Conservation (phyloP, 2,888 invertebrate species). For the Hofmannophila pseudospretella region DNA sequence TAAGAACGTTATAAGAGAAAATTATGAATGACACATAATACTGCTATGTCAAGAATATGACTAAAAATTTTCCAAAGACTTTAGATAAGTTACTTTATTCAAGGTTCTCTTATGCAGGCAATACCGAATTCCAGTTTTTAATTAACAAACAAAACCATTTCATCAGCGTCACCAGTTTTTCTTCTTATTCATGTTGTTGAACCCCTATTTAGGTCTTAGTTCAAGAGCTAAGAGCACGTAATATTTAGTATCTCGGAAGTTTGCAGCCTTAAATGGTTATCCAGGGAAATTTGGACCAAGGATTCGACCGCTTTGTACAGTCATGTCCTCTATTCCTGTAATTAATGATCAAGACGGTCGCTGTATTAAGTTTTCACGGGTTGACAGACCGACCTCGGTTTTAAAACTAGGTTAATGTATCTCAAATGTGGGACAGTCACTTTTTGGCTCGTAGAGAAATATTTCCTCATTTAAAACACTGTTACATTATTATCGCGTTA, state of each 20-base stretch:
- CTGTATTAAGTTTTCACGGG: background rate
- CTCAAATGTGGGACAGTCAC: slow-evolving; percentile 53
- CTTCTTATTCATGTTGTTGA: background rate
- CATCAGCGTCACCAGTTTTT: no score
- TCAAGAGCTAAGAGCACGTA: no score
- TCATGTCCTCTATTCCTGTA: slow-evolving; percentile 6
- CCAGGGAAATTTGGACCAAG: slow-evolving; percentile 14
- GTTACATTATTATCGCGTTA: slow-evolving; percentile 24
- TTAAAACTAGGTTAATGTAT: slow-evolving; percentile 68
- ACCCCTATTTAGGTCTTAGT: background rate
- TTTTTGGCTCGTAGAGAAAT: slow-evolving; percentile 42
- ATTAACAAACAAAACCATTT: no score
- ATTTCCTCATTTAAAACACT: slow-evolving; percentile 30
- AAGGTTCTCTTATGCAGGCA: no score
- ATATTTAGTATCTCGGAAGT: background rate
- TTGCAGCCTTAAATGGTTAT: background rate
- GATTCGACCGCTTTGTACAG: slow-evolving; percentile 10
- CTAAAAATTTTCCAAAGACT: no score
- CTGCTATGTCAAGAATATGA: no score
- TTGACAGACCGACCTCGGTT: slow-evolving; percentile 3
- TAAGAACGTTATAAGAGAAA: no score
- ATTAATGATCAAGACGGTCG: slow-evolving; percentile 3
- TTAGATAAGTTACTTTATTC: no score
- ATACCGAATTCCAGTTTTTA: no score
- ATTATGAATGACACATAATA: no score